Evolutionary conservation across 2,888 invertebrate species (phyloP).

Genomic region (Oxyteleia sp.): DNA sequence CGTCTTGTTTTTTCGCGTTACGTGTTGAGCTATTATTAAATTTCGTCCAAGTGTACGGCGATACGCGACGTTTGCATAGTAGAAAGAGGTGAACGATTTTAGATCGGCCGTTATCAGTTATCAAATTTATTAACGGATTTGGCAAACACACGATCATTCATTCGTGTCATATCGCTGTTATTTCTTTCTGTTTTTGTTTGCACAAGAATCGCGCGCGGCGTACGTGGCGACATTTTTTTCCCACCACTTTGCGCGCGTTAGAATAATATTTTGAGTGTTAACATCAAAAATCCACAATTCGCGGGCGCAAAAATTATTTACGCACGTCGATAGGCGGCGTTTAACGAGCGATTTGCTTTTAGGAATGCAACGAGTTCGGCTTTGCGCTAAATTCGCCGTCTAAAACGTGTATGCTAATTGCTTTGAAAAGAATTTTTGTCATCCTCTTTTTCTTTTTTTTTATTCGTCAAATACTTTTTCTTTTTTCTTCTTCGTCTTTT

Average conservation of each 20-base stretch:
- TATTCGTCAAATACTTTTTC: conserved; percentile 1
- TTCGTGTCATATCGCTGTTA: conserved; percentile 65
- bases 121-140: conserved; percentile 71
- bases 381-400: conserved; percentile 44
- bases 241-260: conserved; percentile 46
- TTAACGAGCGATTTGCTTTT: conserved; percentile 50
- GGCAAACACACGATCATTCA: conserved; percentile 70
- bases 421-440: conserved; percentile 9
- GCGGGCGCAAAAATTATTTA: conserved; percentile 48
- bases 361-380: conserved; percentile 48
- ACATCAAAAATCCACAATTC: conserved; percentile 64
- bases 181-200: conserved; percentile 69
- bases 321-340: conserved; percentile 30
- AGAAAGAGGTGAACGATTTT: conserved; percentile 72
- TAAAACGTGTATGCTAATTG: conserved; percentile 58
- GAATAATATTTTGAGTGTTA: conserved; percentile 70
- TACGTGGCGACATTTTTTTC: conserved; percentile 61
- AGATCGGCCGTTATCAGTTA: conserved; percentile 60
- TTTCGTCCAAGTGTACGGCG: conserved; percentile 45
- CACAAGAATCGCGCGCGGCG: conserved; percentile 51
- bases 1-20: conserved; percentile 55
- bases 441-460: background rate
- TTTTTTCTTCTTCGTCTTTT: no score
- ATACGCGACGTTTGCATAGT: conserved; percentile 48
- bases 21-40: conserved; percentile 61